Evolutionary conservation across 2,888 invertebrate species (phyloP), one percentile per base, ranked within the genome.

Genomic region (Drosophila borealis): DNA sequence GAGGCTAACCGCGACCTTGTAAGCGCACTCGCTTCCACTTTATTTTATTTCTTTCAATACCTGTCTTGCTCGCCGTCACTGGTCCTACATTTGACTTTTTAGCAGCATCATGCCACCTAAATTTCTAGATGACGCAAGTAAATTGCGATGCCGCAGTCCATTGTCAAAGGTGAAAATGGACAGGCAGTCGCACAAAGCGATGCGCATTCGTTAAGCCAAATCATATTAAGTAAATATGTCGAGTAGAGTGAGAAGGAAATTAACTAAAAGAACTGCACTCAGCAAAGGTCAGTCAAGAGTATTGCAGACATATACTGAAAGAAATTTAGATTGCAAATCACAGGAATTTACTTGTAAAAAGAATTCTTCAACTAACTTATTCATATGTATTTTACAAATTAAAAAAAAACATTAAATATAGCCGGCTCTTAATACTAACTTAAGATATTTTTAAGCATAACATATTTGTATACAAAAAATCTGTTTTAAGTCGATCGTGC

Each of bases 41-140:
- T 50, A 42, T 34, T 25, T 19, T 42, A 10, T 46, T 34, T 41
- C 33, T 42, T 4, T 17, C 33, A 21, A 37, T 36, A 14, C 21
- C n/a, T 42, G 57, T 36, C 10, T 9, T n/a, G 17, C 19, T 17
- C 13, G 36, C 14, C 10, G 10, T 44, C 19, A n/a, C 29, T 6
- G 11, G 36, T 45, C 54, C 39, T 44, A 48, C 53, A 3, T 42
- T 55, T 57, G 17, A 5, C 36, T 50, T 81, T 88, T 89, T 67
- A 78, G 85, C 88, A 81, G 70, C 79, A 88, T 88, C 86, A 89
- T 89, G 86, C 74, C 83, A 78, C 78, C 75, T 85, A 89, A 88
- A 81, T 89, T 89, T 78, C 77, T 74, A 77, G 78, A 89, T 87
- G 81, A 89, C 88, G 87, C 74, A 89, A 87, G 79, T 81, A 78